Conservation (phyloP, 2,797 vertebrate species). For the Alectoris magna region DNA sequence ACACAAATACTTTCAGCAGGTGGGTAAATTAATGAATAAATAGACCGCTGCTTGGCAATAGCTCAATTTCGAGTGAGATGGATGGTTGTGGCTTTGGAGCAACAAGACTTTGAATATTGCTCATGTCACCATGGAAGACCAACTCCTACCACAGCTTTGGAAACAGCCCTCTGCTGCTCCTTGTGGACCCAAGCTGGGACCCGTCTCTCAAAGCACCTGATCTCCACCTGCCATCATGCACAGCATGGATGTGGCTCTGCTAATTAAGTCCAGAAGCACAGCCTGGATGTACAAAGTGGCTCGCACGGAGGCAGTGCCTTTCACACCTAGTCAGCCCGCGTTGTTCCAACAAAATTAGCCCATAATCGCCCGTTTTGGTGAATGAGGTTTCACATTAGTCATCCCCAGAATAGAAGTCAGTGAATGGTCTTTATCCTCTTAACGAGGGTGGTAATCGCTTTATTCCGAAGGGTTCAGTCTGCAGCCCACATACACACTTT, state of each 20-base stretch:
- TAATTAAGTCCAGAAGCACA: constrained; percentile 40
- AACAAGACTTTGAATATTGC: too few relatives aligned
- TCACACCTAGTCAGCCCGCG: constrained; percentile 35
- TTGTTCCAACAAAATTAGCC: constrained; percentile 58
- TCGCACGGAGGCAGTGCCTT: constrained; percentile 7
- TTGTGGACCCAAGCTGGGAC: neutral
- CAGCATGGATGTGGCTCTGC: neutral
- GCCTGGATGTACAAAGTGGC: constrained; percentile 35
- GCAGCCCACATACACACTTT: neutral
- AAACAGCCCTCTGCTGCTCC: neutral
- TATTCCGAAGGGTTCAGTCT: neutral
- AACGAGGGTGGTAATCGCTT: constrained; percentile 38
- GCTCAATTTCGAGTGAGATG: accelerated
- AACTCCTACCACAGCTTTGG: neutral
- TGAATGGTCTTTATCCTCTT: constrained; percentile 49
- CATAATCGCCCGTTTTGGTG: constrained; percentile 4
- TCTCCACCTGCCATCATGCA: neutral
- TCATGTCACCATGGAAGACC: neutral
- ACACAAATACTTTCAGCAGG: neutral
- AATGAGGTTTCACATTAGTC: constrained; percentile 24
- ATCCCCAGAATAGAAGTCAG: constrained; percentile 32
- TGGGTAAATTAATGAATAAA: neutral
- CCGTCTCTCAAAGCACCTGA: neutral
- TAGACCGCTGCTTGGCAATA: neutral
- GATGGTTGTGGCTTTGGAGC: neutral